Base-by-base conservation (phyloP, 2,797 vertebrate genomes). In the Picus viridis region DNA sequence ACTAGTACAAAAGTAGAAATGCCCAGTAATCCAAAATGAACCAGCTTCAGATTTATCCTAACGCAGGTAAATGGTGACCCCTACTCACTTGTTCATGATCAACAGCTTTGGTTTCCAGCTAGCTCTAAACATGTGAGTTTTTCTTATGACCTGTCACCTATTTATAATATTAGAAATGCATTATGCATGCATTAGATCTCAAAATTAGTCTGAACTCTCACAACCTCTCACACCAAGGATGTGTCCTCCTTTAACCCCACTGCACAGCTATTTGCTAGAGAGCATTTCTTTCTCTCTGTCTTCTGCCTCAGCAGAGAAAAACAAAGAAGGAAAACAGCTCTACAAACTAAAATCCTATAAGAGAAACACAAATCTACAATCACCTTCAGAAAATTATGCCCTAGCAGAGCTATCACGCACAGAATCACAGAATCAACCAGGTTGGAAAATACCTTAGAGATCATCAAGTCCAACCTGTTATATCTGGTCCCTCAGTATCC, bases 41-140 rank as follows among this genome's bases (percentile, higher is more conserved):
- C 27, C 34, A 79, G 45, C 18, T 73, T 87, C 5, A 7, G 61
- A 81, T 88, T 89, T 84, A 58, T 84, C 65, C 36, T 74, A 45
- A 59, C 43, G 26, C 41, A 47, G 56, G 30, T 9, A 79, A 89
- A 47, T 39, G 30, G 53, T 83, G 80, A 92, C 45, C 80, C 36
- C 88, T 91, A 49, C 19, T 93, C 78, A 34, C 27, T 80, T 79
- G 24, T 73, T 16, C 53, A 83, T 62, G 71, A 92, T 84, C 85
- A 83, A 86, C 51, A n/a, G 59, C 27, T 96, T 95, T 74, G 22
- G 4, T 90, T 92, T 93, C 74, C 43, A 78, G 69, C 32, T 82
- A 83, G 30, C 59, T 78, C 58, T 43, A 76, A 87, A 56, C 59
- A 68, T 29, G 71, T 36, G 34, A 90, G 71, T 29, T 93, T 88